These are phyloP conservation scores for Drosophila lutescens DNA, from an alignment of 2,888 invertebrate genomes.

Conservation along the genomic window DNA sequence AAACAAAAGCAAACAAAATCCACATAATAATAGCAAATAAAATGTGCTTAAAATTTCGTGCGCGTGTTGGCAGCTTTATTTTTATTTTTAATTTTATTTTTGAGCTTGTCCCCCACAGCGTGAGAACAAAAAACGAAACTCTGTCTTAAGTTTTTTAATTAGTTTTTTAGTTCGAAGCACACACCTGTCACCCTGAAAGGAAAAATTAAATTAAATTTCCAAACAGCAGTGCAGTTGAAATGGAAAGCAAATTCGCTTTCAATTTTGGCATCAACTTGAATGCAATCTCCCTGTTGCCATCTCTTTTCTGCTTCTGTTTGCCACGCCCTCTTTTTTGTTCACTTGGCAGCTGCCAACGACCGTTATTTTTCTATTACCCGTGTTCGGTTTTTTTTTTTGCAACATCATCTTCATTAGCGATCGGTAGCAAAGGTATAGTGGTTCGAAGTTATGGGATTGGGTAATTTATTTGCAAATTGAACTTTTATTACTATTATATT, in stretches of 20 bases:
- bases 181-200: conserved; percentile 42
- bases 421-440: conserved; percentile 20
- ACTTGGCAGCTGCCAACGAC: conserved; percentile 51
- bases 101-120: conserved; percentile 39
- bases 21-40: conserved; percentile 62
- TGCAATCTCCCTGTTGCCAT: conserved; percentile 35
- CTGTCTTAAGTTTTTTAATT: conserved; percentile 32
- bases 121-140: conserved; percentile 64
- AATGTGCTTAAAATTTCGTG: conserved; percentile 67
- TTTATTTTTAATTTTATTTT: conserved; percentile 12
- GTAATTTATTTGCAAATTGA: no score
- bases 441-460: background rate
- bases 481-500: no score
- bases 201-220: conserved; percentile 32
- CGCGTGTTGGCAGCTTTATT: conserved; percentile 58
- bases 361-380: conserved; percentile 49
- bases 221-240: conserved; percentile 53
- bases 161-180: conserved; percentile 35
- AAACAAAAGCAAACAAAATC: conserved; percentile 31
- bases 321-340: conserved; percentile 58
- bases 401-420: conserved; percentile 76
- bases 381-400: conserved; percentile 48
- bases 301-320: conserved; percentile 17
- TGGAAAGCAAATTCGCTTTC: conserved; percentile 69
- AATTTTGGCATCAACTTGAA: conserved; percentile 43